Percentiles rank a stretch among this genome's conserved stretches.
Evolutionary conservation across 2,797 vertebrate species (phyloP).

Genomic region (Odontamblyopus rebecca): DNA sequence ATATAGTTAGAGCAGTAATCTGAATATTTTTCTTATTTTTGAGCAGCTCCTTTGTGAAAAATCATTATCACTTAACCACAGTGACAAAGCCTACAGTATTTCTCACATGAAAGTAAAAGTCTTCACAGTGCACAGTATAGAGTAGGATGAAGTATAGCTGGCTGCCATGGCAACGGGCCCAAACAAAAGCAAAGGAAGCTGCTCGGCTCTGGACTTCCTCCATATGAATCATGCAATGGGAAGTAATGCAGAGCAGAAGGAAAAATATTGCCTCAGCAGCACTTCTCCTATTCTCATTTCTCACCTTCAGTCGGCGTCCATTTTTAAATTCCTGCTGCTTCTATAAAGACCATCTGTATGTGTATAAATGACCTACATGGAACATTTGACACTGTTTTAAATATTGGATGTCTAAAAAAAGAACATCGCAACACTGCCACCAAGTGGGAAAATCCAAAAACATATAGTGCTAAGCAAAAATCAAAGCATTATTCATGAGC

Average conservation of each 20-base stretch:
- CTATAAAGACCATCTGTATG: conserved; percentile 22
- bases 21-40: background rate
- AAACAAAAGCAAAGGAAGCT: conserved; percentile 67
- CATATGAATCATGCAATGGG: conserved; percentile 24
- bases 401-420: conserved; percentile 22
- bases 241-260: conserved; percentile 18
- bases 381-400: conserved; percentile 48
- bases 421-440: conserved; percentile 66
- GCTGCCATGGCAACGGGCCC: conserved; percentile 45
- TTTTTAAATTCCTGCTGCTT: conserved; percentile 34
- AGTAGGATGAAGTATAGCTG: background rate
- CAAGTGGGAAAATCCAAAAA: conserved; percentile 53
- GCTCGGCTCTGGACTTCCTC: conserved; percentile 61
- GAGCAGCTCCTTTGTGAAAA: background rate
- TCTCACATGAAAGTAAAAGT: conserved; percentile 12
- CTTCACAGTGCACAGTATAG: background rate
- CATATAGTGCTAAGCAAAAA: background rate
- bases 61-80: background rate
- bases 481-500: background rate
- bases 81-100: conserved; percentile 11
- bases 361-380: conserved; percentile 49
- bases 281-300: conserved; percentile 14
- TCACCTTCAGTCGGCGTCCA: conserved; percentile 2
- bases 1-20: background rate
- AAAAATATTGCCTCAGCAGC: conserved; percentile 20